These are phyloP conservation scores for Cyprinodon brontotheroides DNA, from an alignment of 2,113 vertebrate species.

Conservation along the genomic window DNA sequence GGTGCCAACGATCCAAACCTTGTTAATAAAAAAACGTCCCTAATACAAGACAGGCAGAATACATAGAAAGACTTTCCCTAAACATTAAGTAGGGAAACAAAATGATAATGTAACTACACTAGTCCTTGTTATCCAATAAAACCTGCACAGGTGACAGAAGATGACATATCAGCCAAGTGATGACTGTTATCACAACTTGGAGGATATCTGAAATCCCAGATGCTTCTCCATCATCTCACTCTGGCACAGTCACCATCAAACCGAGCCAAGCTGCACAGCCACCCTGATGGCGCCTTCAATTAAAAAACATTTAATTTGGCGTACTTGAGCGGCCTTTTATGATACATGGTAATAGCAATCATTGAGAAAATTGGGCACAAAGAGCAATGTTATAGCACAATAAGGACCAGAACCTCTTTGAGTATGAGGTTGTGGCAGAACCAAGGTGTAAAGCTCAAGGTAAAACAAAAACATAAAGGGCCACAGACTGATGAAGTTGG, in stretches of 20 bases:
- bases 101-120: not conserved
- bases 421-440: slow-evolving; percentile 32
- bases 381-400: slow-evolving; percentile 33
- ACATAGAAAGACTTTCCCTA: not conserved
- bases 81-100: not conserved
- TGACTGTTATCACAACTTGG: not conserved
- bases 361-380: slow-evolving; percentile 37
- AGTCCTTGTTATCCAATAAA: not conserved
- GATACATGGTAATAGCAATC: slow-evolving; percentile 40
- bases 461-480: slow-evolving; percentile 10
- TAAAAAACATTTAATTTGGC: slow-evolving; percentile 66
- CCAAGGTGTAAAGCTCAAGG: slow-evolving; percentile 6
- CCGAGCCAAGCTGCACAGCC: slow-evolving; percentile 33
- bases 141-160: not conserved
- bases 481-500: not conserved
- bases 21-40: not conserved
- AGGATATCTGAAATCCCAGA: slow-evolving; percentile 16
- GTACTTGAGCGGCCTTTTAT: slow-evolving; percentile 63
- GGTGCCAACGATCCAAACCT: not conserved
- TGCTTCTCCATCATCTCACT: slow-evolving; percentile 25
- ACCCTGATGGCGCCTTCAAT: slow-evolving; percentile 63
- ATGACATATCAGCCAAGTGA: not conserved
- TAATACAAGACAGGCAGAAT: too few relatives aligned
- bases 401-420: slow-evolving; percentile 48
- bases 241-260: slow-evolving; percentile 34